Base-by-base conservation (phyloP, 2,113 vertebrate species). In the Climacteris rufus region DNA sequence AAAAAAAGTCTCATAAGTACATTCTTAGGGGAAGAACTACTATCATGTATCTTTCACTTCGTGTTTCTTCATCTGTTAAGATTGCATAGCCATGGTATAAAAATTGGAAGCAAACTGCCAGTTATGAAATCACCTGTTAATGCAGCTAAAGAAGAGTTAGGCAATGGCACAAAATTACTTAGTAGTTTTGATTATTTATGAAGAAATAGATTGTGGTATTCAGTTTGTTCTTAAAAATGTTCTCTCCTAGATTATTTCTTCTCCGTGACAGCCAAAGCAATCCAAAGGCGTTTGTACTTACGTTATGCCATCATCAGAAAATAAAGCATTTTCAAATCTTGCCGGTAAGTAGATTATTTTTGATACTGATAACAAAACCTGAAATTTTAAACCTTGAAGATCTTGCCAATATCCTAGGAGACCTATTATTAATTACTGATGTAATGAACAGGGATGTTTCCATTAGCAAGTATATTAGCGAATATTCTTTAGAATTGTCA, bases 311-410 rank as follows among this genome's bases (percentile, higher is more conserved):
- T 97, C 99, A 99, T 98, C 99, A 99, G 98, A 99, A 99, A 98
- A 99, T 99, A 94, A 99, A 99, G 96, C 99, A 99, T 98, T 99
- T 99, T 98, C 99, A 99, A 97, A 99, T 99, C 94, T 96, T 99
- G 94, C 99, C 99, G 91, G 99, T 99, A 95, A 99, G 99, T 97
- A 77, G 42, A 14, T 45, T 17, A 42, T 24, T 63, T 79, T 42
- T 47, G 12, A 42, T 57, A 33, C 23, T 75, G 18, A 75, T 57
- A 9, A 63, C 27, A 57, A 49, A 19, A 42, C 25, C 7, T 1
- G 0, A 31, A 37, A 47, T 42, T 64, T 33, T n/a, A 77, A 64
- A 70, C 49, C 24, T 25, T 35, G 17, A 90, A 76, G 37, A 47
- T 75, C 60, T 68, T 89, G 64, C 35, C 60, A 83, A 4, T 33